These are phyloP conservation scores for Carcina quercana DNA, from an alignment of 2,888 invertebrate genomes.

Conservation along the genomic window DNA sequence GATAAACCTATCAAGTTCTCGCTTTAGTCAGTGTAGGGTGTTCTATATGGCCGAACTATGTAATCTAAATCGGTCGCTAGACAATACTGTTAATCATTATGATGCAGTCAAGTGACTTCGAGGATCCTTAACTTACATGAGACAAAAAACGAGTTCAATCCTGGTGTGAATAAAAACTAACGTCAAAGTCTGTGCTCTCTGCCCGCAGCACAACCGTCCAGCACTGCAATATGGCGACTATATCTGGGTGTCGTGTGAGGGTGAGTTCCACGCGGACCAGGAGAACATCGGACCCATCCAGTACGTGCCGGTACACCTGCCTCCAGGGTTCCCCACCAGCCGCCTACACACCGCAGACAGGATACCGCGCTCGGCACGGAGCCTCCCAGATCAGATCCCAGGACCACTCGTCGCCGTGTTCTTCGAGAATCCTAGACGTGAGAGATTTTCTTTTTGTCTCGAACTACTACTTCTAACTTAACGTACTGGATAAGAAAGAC, in stretches of 20 bases:
- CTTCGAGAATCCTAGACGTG: constrained; percentile 60
- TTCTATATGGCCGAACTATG: too few species aligned
- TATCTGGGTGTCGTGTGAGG: constrained; percentile 89
- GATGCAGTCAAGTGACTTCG: too few species aligned
- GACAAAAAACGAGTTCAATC: not conserved
- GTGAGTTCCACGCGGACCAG: constrained; percentile 83
- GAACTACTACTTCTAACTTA: too few species aligned
- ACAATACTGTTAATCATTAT: too few species aligned
- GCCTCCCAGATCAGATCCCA: constrained; percentile 46
- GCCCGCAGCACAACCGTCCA: constrained; percentile 33
- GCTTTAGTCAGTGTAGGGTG: too few species aligned
- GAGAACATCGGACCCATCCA: constrained; percentile 83
- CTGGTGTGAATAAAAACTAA: not conserved
- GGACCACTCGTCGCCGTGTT: constrained; percentile 50
- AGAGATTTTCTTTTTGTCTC: too few species aligned
- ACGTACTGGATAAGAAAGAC: too few species aligned
- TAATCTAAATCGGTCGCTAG: too few species aligned
- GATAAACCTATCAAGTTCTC: too few species aligned
- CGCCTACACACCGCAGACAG: constrained; percentile 58
- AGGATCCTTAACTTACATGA: too few species aligned
- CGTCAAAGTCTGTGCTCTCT: not conserved
- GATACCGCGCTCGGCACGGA: constrained; percentile 42
- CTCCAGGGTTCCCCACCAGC: constrained; percentile 64
- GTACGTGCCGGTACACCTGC: constrained; percentile 79
- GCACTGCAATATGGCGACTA: constrained; percentile 67